Percentiles rank a stretch among this genome's conserved stretches.
These are phyloP conservation scores for Sphenodon punctatus DNA, from an alignment of 2,797 vertebrate species.

Conservation along the genomic window DNA sequence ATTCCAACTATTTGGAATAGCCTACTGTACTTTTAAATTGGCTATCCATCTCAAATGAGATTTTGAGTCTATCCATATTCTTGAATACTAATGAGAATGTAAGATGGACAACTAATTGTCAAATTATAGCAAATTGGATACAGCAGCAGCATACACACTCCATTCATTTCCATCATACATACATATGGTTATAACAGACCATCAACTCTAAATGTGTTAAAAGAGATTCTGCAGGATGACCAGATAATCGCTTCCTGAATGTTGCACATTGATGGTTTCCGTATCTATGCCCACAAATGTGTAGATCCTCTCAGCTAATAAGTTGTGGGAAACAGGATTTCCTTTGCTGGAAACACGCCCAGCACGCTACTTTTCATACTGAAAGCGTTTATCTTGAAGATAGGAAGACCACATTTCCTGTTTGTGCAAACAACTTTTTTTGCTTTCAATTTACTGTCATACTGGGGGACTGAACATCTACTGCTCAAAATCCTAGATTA, in stretches of 20 bases:
- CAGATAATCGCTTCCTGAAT: constrained; percentile 64
- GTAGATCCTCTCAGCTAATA: constrained; percentile 36
- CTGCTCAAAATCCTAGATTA: background rate
- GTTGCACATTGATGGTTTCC: constrained; percentile 36
- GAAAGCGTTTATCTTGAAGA: constrained; percentile 65
- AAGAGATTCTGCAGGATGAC: constrained; percentile 60
- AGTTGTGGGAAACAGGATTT: constrained; percentile 77
- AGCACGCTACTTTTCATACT: constrained; percentile 46
- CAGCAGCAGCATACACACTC: background rate
- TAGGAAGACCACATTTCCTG: constrained; percentile 75
- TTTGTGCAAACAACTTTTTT: constrained; percentile 63
- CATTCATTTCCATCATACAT: background rate
- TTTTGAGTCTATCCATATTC: background rate
- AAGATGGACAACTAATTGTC: background rate
- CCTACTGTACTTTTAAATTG: background rate
- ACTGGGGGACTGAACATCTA: constrained; percentile 1
- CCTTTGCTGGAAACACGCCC: constrained; percentile 70
- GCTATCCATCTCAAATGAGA: background rate
- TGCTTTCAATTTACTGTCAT: constrained; percentile 32
- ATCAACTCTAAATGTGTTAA: constrained; percentile 29
- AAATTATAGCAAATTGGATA: background rate
- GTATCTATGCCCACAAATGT: background rate
- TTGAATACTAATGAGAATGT: background rate
- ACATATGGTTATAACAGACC: background rate
- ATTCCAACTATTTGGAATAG: background rate